Conservation (phyloP, 2,888 invertebrate genomes). For the Corbicula japonica region DNA sequence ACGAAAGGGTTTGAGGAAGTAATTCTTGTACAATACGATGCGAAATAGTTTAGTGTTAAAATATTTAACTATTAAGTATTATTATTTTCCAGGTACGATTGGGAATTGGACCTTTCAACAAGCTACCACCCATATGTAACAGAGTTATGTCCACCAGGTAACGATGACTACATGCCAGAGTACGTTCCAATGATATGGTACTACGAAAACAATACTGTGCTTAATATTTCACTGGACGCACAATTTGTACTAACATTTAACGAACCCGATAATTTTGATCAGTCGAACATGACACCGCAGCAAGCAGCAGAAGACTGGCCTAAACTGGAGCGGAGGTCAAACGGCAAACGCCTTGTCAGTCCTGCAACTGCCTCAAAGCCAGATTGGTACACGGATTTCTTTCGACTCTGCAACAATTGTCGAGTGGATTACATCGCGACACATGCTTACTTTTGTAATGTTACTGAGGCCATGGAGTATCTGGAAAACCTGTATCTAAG, state of each 20-base stretch:
- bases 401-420: conserved; percentile 43
- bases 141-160: too few relatives aligned
- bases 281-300: conserved; percentile 44
- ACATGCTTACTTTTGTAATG: conserved; percentile 47
- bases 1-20: too few relatives aligned
- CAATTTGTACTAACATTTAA: conserved; percentile 45
- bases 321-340: conserved; percentile 30
- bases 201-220: neutral
- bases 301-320: conserved; percentile 43
- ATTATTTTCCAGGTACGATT: too few relatives aligned
- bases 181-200: conserved; percentile 19
- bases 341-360: conserved; percentile 43
- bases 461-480: conserved; percentile 28
- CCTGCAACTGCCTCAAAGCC: conserved; percentile 30
- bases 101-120: too few relatives aligned
- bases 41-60: too few relatives aligned
- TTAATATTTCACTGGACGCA: neutral
- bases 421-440: conserved; percentile 47
- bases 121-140: too few relatives aligned
- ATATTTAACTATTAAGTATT: too few relatives aligned
- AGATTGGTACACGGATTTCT: conserved; percentile 48
- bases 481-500: conserved; percentile 11
- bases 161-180: conserved; percentile 7
- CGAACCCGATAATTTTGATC: conserved; percentile 38
- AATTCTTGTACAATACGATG: too few relatives aligned